Conservation (phyloP, 2,888 invertebrate genomes). For the Cheiracanthium punctorium region DNA sequence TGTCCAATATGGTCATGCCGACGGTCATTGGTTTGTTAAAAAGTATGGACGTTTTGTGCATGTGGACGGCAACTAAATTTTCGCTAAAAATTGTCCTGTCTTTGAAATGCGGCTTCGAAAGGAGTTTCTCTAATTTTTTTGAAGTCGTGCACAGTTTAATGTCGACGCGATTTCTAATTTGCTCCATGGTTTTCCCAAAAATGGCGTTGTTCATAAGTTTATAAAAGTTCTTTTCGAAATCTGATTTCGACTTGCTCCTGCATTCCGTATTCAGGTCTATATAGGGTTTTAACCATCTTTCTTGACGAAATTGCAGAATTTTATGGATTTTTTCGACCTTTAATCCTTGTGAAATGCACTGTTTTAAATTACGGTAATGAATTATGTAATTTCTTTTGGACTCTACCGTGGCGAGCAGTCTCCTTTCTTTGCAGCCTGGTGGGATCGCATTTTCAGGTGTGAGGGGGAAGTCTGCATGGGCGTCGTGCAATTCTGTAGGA, state of each 20-base stretch:
- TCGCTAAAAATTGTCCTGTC: conserved; percentile 18
- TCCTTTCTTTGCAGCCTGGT: background rate
- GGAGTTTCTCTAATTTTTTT: conserved; percentile 14
- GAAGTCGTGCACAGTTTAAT: conserved; percentile 70
- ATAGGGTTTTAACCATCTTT: no score
- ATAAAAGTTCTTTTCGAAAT: conserved; percentile 71
- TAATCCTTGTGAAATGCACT: no score
- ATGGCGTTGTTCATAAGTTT: no score
- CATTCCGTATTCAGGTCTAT: no score
- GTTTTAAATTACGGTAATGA: no score
- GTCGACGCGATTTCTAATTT: conserved; percentile 73
- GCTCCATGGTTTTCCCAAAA: conserved; percentile 75
- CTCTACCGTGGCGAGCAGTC: background rate
- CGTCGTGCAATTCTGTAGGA: background rate
- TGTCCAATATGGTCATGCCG: background rate
- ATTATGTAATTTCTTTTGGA: no score
- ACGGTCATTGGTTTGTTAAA: conserved; percentile 32
- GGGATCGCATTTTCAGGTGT: conserved; percentile 9
- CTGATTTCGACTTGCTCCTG: no score
- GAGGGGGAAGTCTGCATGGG: conserved; percentile 14
- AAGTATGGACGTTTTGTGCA: conserved; percentile 35
- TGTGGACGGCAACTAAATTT: conserved; percentile 29
- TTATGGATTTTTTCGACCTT: no score
- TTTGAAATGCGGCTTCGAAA: conserved; percentile 55
- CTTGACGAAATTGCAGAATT: no score